A percentile compares a stretch with the other conserved stretches of the same genome.
These are phyloP conservation scores for Phortica okadai DNA, from an alignment of 2,888 invertebrate genomes.

Conservation along the genomic window DNA sequence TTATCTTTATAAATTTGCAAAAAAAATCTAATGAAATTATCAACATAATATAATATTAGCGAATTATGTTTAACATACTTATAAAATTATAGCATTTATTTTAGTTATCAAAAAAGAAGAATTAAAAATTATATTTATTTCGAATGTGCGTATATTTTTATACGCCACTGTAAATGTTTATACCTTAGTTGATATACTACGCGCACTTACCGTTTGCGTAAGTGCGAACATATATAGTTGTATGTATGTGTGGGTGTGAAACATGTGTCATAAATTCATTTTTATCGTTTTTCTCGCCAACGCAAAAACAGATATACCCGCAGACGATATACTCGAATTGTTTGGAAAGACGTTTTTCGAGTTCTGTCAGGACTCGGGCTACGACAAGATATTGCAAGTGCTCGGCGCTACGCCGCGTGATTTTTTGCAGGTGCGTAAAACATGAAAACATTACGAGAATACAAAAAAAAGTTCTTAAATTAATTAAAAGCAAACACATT, in stretches of 20 bases:
- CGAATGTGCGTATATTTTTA: background rate
- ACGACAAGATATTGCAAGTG: conserved; percentile 95
- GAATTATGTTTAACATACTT: too few relatives aligned
- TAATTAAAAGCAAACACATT: conserved; percentile 30
- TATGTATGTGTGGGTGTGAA: conserved; percentile 34
- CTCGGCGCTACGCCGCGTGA: conserved; percentile 95
- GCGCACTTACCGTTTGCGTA: conserved; percentile 18
- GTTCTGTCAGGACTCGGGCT: conserved; percentile 97
- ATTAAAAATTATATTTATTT: background rate
- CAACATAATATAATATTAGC: too few relatives aligned
- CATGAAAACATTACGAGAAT: conserved; percentile 8
- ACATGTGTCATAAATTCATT: conserved; percentile 37
- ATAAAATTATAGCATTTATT: too few relatives aligned
- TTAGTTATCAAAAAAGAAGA: background rate
- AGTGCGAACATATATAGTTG: conserved; percentile 24
- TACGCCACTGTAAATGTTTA: background rate
- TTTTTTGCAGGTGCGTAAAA: conserved; percentile 86
- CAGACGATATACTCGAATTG: conserved; percentile 90
- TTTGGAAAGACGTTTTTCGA: conserved; percentile 97
- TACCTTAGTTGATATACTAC: background rate
- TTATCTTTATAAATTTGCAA: too few relatives aligned
- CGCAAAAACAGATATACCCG: conserved; percentile 85
- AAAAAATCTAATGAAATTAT: too few relatives aligned
- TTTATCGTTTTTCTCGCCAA: conserved; percentile 7
- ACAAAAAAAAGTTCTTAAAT: background rate